phyloP scores from a whole-genome alignment of 2,797 vertebrate genomes.

The Gobionotothen gibberifrons region DNA sequence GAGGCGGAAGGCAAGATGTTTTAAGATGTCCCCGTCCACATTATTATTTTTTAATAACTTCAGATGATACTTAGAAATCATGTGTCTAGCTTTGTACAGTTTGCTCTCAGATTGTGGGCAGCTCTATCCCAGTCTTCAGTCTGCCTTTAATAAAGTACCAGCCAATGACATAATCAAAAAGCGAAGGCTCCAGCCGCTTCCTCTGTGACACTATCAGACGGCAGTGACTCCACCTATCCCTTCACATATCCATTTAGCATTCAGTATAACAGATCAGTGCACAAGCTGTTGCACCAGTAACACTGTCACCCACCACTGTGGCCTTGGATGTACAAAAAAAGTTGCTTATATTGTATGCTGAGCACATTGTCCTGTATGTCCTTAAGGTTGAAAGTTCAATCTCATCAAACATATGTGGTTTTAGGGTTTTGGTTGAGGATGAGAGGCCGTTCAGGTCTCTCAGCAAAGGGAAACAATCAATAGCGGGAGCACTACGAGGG shows the following conservation, averaged over 20 bases:
- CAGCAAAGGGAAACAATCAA: slow-evolving; percentile 81
- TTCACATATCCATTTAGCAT: slow-evolving; percentile 51
- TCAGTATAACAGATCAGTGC: slow-evolving; percentile 39
- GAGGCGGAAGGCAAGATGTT: slow-evolving; percentile 87
- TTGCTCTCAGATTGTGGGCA: slow-evolving; percentile 50
- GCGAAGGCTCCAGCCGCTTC: slow-evolving; percentile 41
- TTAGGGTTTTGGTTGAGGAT: slow-evolving; percentile 64
- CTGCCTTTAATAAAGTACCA: slow-evolving; percentile 50
- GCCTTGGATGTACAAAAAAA: slow-evolving; percentile 61
- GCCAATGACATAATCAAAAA: slow-evolving; percentile 55
- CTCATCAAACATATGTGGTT: slow-evolving; percentile 58
- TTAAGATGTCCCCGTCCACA: slow-evolving; percentile 62
- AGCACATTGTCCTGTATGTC: slow-evolving; percentile 53
- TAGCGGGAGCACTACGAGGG: slow-evolving; percentile 58
- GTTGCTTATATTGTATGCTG: slow-evolving; percentile 57
- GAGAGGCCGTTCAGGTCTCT: slow-evolving; percentile 61
- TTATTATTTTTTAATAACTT: slow-evolving; percentile 59
- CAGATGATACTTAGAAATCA: slow-evolving; percentile 67
- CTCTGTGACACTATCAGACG: slow-evolving; percentile 51
- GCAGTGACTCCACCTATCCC: slow-evolving; percentile 49
- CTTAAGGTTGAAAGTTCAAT: slow-evolving; percentile 55
- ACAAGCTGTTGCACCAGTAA: slow-evolving; percentile 45
- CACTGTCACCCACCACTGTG: slow-evolving; percentile 29
- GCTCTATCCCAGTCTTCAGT: slow-evolving; percentile 49
- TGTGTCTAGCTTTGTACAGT: slow-evolving; percentile 72